phyloP scores from a whole-genome alignment of 2,888 invertebrate species.

The Selenia dentaria region DNA sequence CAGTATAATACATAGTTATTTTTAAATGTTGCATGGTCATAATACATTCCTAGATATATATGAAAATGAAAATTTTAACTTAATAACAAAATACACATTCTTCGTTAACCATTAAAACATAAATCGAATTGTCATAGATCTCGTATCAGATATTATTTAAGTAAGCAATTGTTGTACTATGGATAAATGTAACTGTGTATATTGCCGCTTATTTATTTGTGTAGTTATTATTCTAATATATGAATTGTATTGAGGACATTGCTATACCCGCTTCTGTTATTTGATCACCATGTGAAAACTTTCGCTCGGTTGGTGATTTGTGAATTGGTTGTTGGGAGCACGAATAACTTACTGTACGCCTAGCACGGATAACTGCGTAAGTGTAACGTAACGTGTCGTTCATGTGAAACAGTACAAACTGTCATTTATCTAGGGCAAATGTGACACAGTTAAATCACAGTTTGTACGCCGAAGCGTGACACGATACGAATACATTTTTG shows the following conservation, averaged over 20 bases:
- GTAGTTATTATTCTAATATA: slow-evolving; percentile 48
- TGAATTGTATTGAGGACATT: slow-evolving; percentile 52
- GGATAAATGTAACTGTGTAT: slow-evolving; percentile 44
- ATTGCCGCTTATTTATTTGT: slow-evolving; percentile 63
- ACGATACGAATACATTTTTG: too few species aligned
- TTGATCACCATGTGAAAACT: too few species aligned
- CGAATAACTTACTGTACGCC: too few species aligned
- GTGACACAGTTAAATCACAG: too few species aligned
- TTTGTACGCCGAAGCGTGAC: too few species aligned
- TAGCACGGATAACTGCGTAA: too few species aligned
- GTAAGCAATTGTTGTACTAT: slow-evolving; percentile 39
- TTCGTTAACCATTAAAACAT: slow-evolving; percentile 3
- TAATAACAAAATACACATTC: slow-evolving; percentile 1
- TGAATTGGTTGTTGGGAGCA: too few species aligned
- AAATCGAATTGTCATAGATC: slow-evolving; percentile 8
- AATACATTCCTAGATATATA: slow-evolving; percentile 3
- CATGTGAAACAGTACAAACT: too few species aligned
- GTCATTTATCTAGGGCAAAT: too few species aligned
- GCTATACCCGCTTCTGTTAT: slow-evolving; percentile 37
- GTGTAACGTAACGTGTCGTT: too few species aligned
- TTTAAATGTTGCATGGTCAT: slow-evolving; percentile 13
- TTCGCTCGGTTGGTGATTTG: too few species aligned
- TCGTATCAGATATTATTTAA: slow-evolving; percentile 22
- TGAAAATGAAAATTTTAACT: neutral
- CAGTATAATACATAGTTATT: neutral